Base-by-base conservation (phyloP, 1,140 invertebrate genomes). In the Hycleus cichorii region DNA sequence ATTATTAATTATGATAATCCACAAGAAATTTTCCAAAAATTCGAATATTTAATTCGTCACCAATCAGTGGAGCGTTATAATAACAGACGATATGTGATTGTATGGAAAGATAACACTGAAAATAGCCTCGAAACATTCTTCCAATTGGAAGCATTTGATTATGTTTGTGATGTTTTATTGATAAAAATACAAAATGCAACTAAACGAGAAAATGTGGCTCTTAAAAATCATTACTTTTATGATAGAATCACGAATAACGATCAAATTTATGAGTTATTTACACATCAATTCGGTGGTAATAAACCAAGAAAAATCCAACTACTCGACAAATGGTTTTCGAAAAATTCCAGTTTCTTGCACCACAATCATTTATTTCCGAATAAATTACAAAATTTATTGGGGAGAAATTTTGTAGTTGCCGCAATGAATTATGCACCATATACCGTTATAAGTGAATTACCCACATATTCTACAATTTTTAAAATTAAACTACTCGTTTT, bases 391-490 rank as follows among this genome's bases (percentile, higher is more conserved):
- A 18, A 18, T 18, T 18, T 18, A 18, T 18, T 18, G 18, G n/a
- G 7, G 2, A 60, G 59, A 25, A 57, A 63, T 42, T 43, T 45
- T 39, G 53, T 7, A 32, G 7, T 32, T 32, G 61, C 49, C 11
- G 59, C 57, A 7, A 49, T 63, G 39, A 48, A 40, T 44, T 63
- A 63, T 26, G 44, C 51, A 10, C 61, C 61, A 10, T 63, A 57
- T 26, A 53, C 43, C 9, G 53, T 63, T 39, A 39, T 49, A 44
- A 56, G 60, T 62, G 54, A 32, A 32, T 5, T 32, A 32, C 1
- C 7, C 3, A 3, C 7, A 32, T 5, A 32, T 5, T 32, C 4
- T 7, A 32, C 7, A 32, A 32, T 44, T 12, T 39, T n/a, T 10
- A 32, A 32, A 32, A 3, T 32, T 8, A n/a, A 50, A 39, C 24